These are phyloP conservation scores for Calliopum simillimum DNA, from an alignment of 2,888 invertebrate genomes.

Conservation along the genomic window DNA sequence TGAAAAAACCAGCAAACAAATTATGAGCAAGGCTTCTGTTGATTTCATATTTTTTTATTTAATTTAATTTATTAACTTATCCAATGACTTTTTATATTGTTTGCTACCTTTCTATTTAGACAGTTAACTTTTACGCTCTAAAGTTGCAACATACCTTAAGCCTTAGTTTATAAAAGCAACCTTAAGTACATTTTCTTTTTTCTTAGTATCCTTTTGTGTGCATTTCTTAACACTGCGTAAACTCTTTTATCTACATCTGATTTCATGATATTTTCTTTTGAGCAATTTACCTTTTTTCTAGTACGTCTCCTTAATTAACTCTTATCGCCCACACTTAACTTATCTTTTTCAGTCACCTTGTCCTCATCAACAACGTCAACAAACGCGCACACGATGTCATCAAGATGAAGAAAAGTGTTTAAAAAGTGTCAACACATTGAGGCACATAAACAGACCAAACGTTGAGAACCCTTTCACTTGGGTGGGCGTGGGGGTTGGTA, in stretches of 20 bases:
- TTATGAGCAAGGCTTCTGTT: too few species aligned
- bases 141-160: too few species aligned
- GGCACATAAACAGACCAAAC: background rate
- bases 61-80: too few species aligned
- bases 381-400: conserved; percentile 30
- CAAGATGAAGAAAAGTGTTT: conserved; percentile 24
- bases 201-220: too few species aligned
- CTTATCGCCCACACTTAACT: conserved; percentile 33
- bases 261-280: conserved; percentile 5
- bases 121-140: too few species aligned
- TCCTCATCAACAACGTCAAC: conserved; percentile 27
- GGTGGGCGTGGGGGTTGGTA: background rate
- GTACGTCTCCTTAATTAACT: conserved; percentile 30
- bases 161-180: too few species aligned
- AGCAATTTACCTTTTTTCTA: background rate
- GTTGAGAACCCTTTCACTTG: background rate
- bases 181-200: too few species aligned
- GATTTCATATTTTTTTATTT: too few species aligned
- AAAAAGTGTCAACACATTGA: background rate
- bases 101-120: too few species aligned
- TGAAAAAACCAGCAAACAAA: too few species aligned
- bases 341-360: conserved; percentile 32
- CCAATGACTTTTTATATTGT: too few species aligned
- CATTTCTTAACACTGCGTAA: too few species aligned
- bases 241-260: background rate